Evolutionary conservation across 2,113 vertebrate species (phyloP).

Genomic region (Esox niger): DNA sequence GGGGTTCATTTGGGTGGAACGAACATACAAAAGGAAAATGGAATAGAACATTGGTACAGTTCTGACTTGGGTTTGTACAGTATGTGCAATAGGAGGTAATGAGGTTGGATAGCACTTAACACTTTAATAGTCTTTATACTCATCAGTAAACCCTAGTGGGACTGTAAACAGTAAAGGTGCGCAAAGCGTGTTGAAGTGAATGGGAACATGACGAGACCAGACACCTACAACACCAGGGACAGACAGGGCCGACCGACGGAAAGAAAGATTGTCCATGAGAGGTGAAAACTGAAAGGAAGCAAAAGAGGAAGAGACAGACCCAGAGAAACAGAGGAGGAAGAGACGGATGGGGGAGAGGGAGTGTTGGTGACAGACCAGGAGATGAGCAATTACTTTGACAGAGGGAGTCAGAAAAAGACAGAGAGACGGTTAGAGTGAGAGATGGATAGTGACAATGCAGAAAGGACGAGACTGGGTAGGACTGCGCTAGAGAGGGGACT

Average conservation of each 20-base stretch:
- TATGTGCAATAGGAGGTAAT: too few species aligned
- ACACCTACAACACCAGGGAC: conserved; percentile 14
- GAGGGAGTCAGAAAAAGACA: conserved; percentile 21
- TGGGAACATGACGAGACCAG: conserved; percentile 14
- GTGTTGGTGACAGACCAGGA: too few species aligned
- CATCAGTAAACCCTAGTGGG: too few species aligned
- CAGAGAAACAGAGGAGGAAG: conserved; percentile 1
- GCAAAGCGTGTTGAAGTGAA: too few species aligned
- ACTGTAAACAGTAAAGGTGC: too few species aligned
- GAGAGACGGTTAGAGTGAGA: conserved; percentile 32
- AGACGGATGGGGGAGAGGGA: conserved; percentile 7
- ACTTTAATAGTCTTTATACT: too few species aligned
- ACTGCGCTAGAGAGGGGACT: conserved; percentile 13
- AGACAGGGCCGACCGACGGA: background rate
- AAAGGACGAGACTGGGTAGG: conserved; percentile 31
- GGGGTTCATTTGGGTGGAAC: too few species aligned
- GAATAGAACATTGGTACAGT: too few species aligned
- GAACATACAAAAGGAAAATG: too few species aligned
- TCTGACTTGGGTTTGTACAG: too few species aligned
- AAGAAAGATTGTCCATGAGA: conserved; percentile 1
- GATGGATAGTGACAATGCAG: conserved; percentile 54
- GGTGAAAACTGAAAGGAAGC: conserved; percentile 13
- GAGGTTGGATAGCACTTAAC: too few species aligned
- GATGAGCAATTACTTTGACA: conserved; percentile 51
- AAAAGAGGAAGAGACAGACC: conserved; percentile 18